These are phyloP conservation scores for Todiramphus chloris DNA, from an alignment of 2,113 vertebrate species.

Conservation along the genomic window DNA sequence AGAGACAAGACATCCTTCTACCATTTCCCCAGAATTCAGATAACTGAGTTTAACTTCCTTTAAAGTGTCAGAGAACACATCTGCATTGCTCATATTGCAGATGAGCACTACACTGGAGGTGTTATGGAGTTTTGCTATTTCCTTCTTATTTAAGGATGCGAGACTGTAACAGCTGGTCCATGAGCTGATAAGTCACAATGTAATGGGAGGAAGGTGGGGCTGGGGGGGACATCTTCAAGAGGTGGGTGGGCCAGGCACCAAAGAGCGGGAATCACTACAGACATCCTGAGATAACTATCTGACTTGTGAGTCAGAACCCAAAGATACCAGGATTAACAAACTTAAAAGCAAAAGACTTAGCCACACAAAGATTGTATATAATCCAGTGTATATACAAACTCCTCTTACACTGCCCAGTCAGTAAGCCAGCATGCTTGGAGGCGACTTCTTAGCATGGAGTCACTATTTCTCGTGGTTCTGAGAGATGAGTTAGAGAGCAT, in stretches of 20 bases:
- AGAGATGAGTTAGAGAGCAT: neutral
- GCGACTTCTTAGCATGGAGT: neutral
- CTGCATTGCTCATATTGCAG: neutral
- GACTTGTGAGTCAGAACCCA: slow-evolving; percentile 40
- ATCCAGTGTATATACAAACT: slow-evolving; percentile 10
- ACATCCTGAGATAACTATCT: slow-evolving; percentile 54
- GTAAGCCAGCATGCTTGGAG: neutral
- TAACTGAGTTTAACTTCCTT: neutral
- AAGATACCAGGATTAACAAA: slow-evolving; percentile 54
- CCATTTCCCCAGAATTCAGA: neutral
- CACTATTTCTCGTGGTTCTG: neutral
- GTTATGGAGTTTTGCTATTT: neutral
- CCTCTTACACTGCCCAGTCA: neutral
- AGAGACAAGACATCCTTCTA: neutral
- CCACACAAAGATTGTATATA: slow-evolving; percentile 40
- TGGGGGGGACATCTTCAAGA: neutral
- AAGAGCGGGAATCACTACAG: slow-evolving; percentile 23
- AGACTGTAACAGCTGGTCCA: neutral
- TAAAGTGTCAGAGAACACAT: neutral
- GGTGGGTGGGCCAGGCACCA: slow-evolving; percentile 31
- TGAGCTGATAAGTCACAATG: rapidly evolving
- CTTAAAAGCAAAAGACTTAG: slow-evolving; percentile 45
- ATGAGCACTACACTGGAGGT: neutral
- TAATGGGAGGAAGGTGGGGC: neutral
- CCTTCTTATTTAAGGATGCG: neutral